phyloP scores from a whole-genome alignment of 2,113 vertebrate species.

The Hemiscyllium ocellatum region DNA sequence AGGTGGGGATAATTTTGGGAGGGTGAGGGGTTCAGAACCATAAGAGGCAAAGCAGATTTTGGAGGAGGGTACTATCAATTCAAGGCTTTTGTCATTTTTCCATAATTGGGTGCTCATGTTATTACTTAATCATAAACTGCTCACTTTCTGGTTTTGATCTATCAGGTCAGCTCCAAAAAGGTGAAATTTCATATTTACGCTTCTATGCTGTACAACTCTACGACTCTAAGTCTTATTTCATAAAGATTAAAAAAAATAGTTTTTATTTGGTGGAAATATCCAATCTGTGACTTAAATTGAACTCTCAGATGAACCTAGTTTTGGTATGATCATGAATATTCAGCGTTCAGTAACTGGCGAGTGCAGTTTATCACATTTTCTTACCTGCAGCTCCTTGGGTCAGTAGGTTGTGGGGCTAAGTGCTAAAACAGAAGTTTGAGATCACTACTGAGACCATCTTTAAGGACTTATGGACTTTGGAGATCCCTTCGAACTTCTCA shows the following conservation, averaged over 20 bases:
- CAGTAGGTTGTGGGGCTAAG: background rate
- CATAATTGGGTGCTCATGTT: background rate
- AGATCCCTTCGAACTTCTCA: background rate
- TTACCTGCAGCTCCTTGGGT: background rate
- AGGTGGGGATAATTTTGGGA: background rate
- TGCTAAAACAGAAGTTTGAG: background rate
- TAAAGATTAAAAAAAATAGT: background rate
- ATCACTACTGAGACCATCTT: background rate
- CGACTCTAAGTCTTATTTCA: background rate
- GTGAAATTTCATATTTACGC: background rate
- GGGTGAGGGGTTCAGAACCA: background rate
- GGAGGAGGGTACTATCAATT: background rate
- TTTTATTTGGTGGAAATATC: background rate
- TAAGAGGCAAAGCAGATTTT: background rate
- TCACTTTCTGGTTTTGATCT: background rate
- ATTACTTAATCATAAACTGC: background rate
- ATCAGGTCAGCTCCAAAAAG: background rate
- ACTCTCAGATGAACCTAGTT: background rate
- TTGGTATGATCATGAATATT: background rate
- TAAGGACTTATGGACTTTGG: background rate
- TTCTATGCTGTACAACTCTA: no score
- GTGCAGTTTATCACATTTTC: background rate
- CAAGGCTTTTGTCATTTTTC: background rate
- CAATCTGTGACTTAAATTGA: background rate
- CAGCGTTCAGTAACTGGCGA: background rate